Percentiles rank a stretch among this genome's conserved stretches.
These are phyloP conservation scores for Adineta ricciae DNA, from an alignment of 2,888 invertebrate genomes.

Conservation along the genomic window DNA sequence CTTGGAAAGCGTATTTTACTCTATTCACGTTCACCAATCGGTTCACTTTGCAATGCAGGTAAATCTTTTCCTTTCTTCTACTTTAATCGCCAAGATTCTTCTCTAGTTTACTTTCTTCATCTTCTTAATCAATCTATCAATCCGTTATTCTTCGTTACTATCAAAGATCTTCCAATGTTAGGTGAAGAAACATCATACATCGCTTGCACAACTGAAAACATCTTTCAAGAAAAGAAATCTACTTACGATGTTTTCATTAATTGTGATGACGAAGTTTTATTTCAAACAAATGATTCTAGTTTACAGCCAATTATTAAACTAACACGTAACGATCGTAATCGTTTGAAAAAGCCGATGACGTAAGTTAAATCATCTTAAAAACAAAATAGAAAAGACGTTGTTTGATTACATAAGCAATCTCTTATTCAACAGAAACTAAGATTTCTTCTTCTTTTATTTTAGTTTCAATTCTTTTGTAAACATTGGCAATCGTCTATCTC, in stretches of 20 bases:
- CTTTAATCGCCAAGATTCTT: neutral
- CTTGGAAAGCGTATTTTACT: neutral
- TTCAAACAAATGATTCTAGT: neutral
- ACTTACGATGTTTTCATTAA: neutral
- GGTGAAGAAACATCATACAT: neutral
- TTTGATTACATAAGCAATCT: neutral
- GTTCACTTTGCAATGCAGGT: neutral
- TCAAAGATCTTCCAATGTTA: neutral
- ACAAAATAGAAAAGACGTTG: neutral
- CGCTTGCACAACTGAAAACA: neutral
- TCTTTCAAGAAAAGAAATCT: neutral
- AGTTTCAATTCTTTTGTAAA: neutral
- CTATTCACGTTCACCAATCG: neutral
- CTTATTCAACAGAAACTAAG: neutral
- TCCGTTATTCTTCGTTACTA: neutral
- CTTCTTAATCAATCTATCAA: neutral
- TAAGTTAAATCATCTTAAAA: neutral
- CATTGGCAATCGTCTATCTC: neutral
- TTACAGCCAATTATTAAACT: neutral
- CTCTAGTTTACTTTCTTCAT: neutral
- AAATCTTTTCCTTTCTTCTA: neutral
- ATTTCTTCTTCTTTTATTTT: neutral
- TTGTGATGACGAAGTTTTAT: neutral
- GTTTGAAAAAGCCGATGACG: neutral
- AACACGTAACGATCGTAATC: neutral